Conservation (phyloP, 2,888 invertebrate species). For the Andrena marginata region DNA sequence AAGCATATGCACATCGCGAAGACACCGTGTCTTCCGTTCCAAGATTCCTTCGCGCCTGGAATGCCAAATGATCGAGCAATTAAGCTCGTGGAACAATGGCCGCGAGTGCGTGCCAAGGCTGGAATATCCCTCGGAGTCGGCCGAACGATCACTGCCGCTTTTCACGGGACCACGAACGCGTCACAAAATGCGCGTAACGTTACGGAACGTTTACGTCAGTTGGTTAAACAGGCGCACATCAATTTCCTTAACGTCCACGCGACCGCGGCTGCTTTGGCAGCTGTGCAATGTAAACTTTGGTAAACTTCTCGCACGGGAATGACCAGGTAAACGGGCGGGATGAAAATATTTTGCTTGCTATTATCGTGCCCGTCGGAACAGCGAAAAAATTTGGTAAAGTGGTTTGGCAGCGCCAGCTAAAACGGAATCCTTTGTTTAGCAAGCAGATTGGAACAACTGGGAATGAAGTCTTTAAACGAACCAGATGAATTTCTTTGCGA, state of each 20-base stretch:
- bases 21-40: background rate
- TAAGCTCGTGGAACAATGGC: constrained; percentile 15
- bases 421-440: too few species aligned
- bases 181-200: background rate
- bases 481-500: background rate
- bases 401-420: background rate
- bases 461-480: too few species aligned
- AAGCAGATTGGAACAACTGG: too few species aligned
- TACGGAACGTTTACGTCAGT: background rate
- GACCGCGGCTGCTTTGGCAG: background rate
- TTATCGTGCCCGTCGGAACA: background rate
- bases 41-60: constrained; percentile 6
- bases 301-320: constrained; percentile 3
- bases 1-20: constrained; percentile 34
- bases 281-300: constrained; percentile 2
- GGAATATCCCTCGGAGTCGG: background rate
- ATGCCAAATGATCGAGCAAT: constrained; percentile 1
- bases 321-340: background rate
- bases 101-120: constrained; percentile 9
- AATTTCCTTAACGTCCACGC: too few species aligned
- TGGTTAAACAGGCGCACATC: background rate
- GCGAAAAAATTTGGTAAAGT: background rate
- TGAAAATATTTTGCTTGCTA: background rate
- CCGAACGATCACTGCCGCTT: too few species aligned
- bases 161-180: background rate